A percentile compares a stretch with the other conserved stretches of the same genome.
phyloP scores from a whole-genome alignment of 2,797 vertebrate species.

The Melopsittacus undulatus region DNA sequence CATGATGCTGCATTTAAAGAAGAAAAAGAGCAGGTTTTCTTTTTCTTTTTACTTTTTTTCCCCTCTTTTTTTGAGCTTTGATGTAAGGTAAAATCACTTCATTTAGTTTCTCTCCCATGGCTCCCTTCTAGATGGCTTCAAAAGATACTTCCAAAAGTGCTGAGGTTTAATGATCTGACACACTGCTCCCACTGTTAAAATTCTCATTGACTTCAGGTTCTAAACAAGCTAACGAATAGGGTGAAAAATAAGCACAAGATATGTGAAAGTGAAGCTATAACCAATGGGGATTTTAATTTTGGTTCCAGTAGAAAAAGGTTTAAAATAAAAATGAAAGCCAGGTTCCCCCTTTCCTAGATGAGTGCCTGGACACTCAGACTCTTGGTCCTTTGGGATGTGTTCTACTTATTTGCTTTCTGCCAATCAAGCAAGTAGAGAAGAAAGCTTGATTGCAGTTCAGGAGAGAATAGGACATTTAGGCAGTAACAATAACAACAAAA shows the following conservation, averaged over 20 bases:
- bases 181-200: background rate
- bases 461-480: background rate
- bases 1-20: conserved; percentile 13
- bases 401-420: background rate
- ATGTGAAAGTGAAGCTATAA: background rate
- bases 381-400: background rate
- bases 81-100: background rate
- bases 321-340: background rate
- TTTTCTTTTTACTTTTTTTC: background rate
- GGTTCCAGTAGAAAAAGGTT: background rate
- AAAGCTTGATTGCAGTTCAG: background rate
- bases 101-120: background rate
- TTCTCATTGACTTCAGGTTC: conserved; percentile 9
- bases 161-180: conserved; percentile 24
- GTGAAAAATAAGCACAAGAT: conserved; percentile 11
- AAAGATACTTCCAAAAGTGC: background rate
- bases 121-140: background rate
- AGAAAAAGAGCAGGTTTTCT: background rate
- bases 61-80: background rate
- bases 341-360: background rate
- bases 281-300: background rate
- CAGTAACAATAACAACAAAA: background rate
- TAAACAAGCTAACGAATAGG: conserved; percentile 19
- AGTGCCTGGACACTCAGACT: background rate
- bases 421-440: background rate